Evolutionary conservation across 2,797 vertebrate genomes (phyloP).

Genomic region (Rhabdomys pumilio): DNA sequence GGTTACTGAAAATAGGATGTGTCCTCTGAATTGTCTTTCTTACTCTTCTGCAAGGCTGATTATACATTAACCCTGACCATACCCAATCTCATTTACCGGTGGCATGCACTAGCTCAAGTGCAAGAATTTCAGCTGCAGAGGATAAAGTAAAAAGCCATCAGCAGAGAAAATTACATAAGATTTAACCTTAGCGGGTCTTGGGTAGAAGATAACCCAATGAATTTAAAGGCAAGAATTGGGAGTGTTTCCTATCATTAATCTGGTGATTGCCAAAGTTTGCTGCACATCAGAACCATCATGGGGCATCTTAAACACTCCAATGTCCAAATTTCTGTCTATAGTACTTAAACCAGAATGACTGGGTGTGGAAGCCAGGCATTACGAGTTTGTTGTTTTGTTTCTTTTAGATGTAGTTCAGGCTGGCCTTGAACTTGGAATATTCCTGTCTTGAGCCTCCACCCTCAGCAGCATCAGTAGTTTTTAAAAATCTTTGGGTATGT

Average conservation of each 20-base stretch:
- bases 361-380: neutral
- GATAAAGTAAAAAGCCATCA: neutral
- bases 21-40: neutral
- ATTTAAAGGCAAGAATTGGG: neutral
- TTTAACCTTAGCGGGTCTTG: neutral
- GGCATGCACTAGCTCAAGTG: neutral
- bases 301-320: neutral
- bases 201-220: neutral
- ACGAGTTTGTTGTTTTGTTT: neutral
- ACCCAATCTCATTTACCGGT: neutral
- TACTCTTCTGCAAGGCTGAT: neutral
- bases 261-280: neutral
- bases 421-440: neutral
- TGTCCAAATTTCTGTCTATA: neutral
- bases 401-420: neutral
- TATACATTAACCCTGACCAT: neutral
- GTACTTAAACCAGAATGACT: neutral
- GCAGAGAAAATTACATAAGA: neutral
- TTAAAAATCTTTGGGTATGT: slow-evolving; percentile 11
- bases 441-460: neutral
- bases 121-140: neutral
- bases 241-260: neutral
- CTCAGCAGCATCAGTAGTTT: neutral
- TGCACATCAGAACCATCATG: neutral
- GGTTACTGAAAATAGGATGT: slow-evolving; percentile 1